A percentile compares a stretch with the other conserved stretches of the same genome.
phyloP scores from a whole-genome alignment of 2,888 invertebrate genomes.

The Ectobius pallidus region DNA sequence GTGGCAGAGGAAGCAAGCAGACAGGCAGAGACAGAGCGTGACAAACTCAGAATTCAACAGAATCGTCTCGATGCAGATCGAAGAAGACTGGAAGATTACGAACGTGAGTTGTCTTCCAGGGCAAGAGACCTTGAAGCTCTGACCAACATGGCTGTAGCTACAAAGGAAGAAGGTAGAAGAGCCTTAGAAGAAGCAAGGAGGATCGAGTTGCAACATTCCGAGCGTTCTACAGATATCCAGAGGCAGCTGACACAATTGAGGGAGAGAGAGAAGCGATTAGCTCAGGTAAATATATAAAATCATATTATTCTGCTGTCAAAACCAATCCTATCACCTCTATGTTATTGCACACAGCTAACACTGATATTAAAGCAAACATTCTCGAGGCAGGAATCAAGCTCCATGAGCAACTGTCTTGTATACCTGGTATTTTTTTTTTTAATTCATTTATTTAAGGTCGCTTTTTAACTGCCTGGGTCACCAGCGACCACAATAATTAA shows the following conservation, averaged over 20 bases:
- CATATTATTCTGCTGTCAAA: not conserved
- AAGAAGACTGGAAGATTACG: slow-evolving; percentile 1
- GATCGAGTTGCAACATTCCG: slow-evolving; percentile 61
- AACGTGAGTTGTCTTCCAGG: slow-evolving; percentile 46
- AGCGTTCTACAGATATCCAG: slow-evolving; percentile 63
- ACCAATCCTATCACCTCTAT: too few relatives aligned
- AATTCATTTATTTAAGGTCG: too few relatives aligned
- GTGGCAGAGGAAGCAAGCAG: slow-evolving; percentile 55
- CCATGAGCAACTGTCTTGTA: too few relatives aligned
- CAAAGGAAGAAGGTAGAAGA: slow-evolving; percentile 62
- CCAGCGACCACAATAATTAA: too few relatives aligned
- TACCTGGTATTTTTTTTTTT: too few relatives aligned
- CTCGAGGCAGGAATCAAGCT: too few relatives aligned
- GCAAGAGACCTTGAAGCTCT: slow-evolving; percentile 52
- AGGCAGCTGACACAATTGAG: slow-evolving; percentile 62
- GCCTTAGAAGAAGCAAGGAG: slow-evolving; percentile 53
- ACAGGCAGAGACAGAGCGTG: slow-evolving; percentile 53
- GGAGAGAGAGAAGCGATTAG: slow-evolving; percentile 64
- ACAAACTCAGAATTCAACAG: slow-evolving; percentile 50
- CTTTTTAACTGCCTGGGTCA: too few relatives aligned
- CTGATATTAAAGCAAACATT: too few relatives aligned
- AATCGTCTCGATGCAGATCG: slow-evolving; percentile 49
- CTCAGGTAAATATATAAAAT: slow-evolving; percentile 53
- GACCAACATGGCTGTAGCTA: slow-evolving; percentile 57
- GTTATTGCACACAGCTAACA: too few relatives aligned